Evolutionary conservation across 2,888 invertebrate species (phyloP), one percentile per base, ranked within the genome.

Genomic region (Nomada goodeniana): DNA sequence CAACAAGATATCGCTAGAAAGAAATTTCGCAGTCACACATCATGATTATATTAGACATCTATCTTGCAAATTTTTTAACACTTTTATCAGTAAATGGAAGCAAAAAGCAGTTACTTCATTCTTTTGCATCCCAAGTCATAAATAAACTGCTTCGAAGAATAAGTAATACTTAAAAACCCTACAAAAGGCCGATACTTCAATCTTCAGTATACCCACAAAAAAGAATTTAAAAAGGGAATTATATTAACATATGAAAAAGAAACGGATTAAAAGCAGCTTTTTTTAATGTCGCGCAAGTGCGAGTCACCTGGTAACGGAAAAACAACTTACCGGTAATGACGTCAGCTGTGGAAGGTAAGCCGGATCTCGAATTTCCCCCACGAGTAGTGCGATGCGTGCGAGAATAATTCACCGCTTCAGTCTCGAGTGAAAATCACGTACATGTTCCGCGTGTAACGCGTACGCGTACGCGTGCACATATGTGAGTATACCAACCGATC

Each of bases 241-340:
- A 20, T 36, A 13, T 29, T 2, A 36, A 53, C 7, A n/a, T 15
- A 36, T 18, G 3, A 53, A 26, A 3, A 36, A 36, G 11, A n/a
- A 26, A 4, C 2, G 18, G 7, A 57, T 9, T 18, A 26, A 26
- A 26, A 44, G 9, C 11, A 69, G 53, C 36, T 36, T 36, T 26
- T 57, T 57, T 26, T 13, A 47, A 50, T 18, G 20, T 29, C 10
- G 7, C 4, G 18, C 18, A 55, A 18, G 15, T 11, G 23, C 23
- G 59, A 52, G 44, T 13, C 42, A 36, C 60, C 10, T 64, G 47
- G 29, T 59, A 79, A 73, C 69, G 72, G 77, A 85, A 76, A 82
- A 86, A 65, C 76, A 73, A 91, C 92, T 92, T 86, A 93, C 92
- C 92, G 88, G 91, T 92, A 92, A 92, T 92, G 91, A 91, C 91